phyloP scores from a whole-genome alignment of 2,797 vertebrate genomes.

The Smutsia temminckii region DNA sequence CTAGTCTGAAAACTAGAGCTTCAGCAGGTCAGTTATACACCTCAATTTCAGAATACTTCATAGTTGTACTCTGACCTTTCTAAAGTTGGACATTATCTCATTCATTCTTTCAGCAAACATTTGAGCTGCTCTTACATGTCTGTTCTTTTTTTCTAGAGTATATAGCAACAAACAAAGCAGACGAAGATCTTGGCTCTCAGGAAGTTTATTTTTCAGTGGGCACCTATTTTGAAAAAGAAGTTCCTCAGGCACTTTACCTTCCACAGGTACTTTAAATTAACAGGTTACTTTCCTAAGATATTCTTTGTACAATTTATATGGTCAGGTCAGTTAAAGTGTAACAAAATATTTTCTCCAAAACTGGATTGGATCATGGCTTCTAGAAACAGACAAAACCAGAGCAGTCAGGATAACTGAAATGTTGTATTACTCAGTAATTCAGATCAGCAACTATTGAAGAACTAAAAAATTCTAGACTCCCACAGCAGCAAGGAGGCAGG shows the following conservation, averaged over 20 bases:
- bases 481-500: accelerated
- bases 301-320: not conserved
- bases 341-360: slow-evolving; percentile 33
- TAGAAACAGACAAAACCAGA: not conserved
- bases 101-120: slow-evolving; percentile 31
- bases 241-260: not conserved
- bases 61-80: not conserved
- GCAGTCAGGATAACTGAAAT: not conserved
- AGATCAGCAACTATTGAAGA: not conserved
- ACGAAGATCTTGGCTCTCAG: not conserved
- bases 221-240: not conserved
- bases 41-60: not conserved
- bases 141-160: not conserved
- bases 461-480: not conserved
- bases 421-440: not conserved
- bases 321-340: not conserved
- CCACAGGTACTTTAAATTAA: not conserved
- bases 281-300: not conserved
- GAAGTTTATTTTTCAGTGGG: not conserved
- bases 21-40: not conserved
- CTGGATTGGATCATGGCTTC: not conserved
- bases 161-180: not conserved
- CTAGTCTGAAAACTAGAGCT: not conserved
- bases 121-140: not conserved
- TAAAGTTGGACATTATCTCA: slow-evolving; percentile 14